Base-by-base conservation (phyloP, 2,888 invertebrate genomes). In the Lasioglossum vierecki region DNA sequence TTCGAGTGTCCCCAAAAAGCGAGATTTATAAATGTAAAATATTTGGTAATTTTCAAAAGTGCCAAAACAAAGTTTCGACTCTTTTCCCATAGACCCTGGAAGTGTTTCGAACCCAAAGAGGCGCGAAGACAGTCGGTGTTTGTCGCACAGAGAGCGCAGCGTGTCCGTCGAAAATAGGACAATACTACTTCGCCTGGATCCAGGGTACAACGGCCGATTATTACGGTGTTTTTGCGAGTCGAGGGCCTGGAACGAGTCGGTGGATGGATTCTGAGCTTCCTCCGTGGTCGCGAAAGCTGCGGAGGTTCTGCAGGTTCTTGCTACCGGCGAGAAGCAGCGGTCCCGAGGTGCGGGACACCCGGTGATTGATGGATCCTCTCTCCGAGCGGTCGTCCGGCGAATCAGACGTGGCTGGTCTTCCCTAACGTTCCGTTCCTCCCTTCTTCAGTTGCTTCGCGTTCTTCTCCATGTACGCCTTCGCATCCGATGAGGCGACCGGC, bases 341-440 rank as follows among this genome's bases (percentile, higher is more conserved):
- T 89, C 91, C 88, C 86, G 88, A 92, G 89, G 92, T 88, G 91
- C 92, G 90, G 91, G 92, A 93, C 93, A 91, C 86, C 87, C 85
- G 88, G 93, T 94, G 94, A 94, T 94, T 94, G 94, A 94, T 94
- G 93, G 93, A 94, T 94, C 92, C 92, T 91, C 93, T 91, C 92
- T 93, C 92, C 92, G 92, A 92, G 93, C 91, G 92, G 91, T 93
- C 93, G 89, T 83, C 87, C 76, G 81, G 79, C 89, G 89, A 89
- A 91, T 88, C 89, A 88, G 88, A 88, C 87, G 88, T 77, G 84
- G 85, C 87, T 89, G 63, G 85, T 90, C 79, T 81, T 85, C 83
- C 57, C 66, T 82, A 82, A 80, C 87, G 82, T 85, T 77, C 66
- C 83, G 76, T 83, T 78, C 83, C 74, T 83, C 80, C 81, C 49